Percentiles rank a stretch among this genome's conserved stretches.
These are phyloP conservation scores for Brachyrhaphis roseni DNA, from an alignment of 2,797 vertebrate species.

Conservation along the genomic window DNA sequence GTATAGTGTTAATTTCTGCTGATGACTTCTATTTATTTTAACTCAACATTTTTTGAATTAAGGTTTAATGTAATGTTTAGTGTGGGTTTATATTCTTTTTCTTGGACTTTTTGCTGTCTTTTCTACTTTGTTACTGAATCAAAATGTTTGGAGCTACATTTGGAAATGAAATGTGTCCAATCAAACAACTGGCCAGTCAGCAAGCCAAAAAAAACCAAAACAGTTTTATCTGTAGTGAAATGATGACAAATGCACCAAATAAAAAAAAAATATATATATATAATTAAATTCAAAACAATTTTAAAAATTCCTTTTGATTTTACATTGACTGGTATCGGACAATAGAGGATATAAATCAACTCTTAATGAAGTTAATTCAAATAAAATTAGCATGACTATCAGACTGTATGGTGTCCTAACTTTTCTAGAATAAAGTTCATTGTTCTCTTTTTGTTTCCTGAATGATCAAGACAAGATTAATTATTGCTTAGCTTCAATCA, in stretches of 20 bases:
- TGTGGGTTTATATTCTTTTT: neutral
- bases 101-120: neutral
- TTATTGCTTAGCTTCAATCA: neutral
- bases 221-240: too few relatives aligned
- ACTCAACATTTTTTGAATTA: neutral
- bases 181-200: neutral
- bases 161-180: neutral
- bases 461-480: neutral
- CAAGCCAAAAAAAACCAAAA: neutral
- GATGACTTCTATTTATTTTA: neutral
- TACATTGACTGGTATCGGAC: too few relatives aligned
- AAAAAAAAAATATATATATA: too few relatives aligned
- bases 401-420: neutral
- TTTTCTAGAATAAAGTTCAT: neutral
- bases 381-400: neutral
- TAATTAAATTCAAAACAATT: neutral
- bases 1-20: neutral
- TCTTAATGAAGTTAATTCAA: neutral
- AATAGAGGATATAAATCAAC: neutral
- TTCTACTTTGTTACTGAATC: neutral
- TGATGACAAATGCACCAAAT: too few relatives aligned
- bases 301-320: too few relatives aligned
- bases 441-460: neutral
- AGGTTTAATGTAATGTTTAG: neutral
- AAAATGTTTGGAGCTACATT: neutral